Evolutionary conservation across 1,140 invertebrate species (phyloP), one percentile per base, ranked within the genome.

Genomic region (Vollenhovia emeryi): DNA sequence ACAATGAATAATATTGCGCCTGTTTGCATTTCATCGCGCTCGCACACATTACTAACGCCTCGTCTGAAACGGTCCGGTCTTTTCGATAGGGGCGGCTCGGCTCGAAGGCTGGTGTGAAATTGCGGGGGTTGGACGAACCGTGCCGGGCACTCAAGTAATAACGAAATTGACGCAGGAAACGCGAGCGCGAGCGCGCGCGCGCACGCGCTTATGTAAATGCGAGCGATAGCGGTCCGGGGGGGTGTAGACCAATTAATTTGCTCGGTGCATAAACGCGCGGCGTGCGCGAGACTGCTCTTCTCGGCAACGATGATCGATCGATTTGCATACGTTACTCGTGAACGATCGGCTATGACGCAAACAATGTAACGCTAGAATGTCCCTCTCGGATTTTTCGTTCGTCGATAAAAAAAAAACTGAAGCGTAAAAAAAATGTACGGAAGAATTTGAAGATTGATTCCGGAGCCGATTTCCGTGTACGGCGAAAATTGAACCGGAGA

Each of bases 241-340:
- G n/a, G 57, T 62, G 66, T 89, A 82, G 85, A 86, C 84, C 88
- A 89, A 89, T 89, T 89, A 89, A 89, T 89, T 89, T 89, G 87
- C 68, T 74, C 73, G 69, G 55, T 83, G 80, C 74, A 85, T 71
- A 73, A 85, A 88, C 83, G 82, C 69, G 59, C 64, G 24, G 55
- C 36, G 36, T 76, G 69, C 74, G 84, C 66, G 87, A 86, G 87
- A 88, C 87, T 85, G 87, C 86, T 88, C 66, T 71, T 89, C 87
- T 88, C 82, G 36, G 45, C 68, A 69, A 74, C 55, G 86, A 85
- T 86, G 74, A 88, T 89, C 87, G 83, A 89, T 89, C 87, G 84
- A 89, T 69, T 85, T 71, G 52, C 24, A 64, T 50, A 40, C 66
- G 78, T 82, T 82, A 68, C 45, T 52, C 50, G 55, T 43, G 48